phyloP scores from a whole-genome alignment of 2,113 vertebrate species.

The Mobula birostris region DNA sequence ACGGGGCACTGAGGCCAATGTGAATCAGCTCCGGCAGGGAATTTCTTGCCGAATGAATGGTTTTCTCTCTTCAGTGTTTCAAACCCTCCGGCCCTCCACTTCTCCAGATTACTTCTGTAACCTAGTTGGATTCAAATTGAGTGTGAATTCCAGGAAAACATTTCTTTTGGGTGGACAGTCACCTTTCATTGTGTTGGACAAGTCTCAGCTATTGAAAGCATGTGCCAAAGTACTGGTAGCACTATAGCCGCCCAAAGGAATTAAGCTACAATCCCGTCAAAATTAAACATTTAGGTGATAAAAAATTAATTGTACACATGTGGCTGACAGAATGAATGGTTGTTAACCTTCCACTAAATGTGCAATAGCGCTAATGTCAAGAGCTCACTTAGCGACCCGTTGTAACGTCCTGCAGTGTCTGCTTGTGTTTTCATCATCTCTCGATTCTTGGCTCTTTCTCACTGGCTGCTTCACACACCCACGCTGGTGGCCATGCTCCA shows the following conservation, averaged over 20 bases:
- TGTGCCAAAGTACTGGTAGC: not conserved
- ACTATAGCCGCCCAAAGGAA: not conserved
- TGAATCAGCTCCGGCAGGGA: no score
- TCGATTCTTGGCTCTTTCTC: not conserved
- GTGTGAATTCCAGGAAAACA: not conserved
- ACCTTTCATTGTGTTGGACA: no score
- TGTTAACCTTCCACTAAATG: not conserved
- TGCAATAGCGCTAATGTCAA: not conserved
- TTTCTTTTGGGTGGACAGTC: not conserved
- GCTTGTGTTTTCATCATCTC: not conserved
- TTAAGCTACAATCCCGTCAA: not conserved
- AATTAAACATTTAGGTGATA: conserved; percentile 17
- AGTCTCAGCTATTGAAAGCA: not conserved
- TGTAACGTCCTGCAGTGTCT: not conserved
- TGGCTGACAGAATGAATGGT: not conserved
- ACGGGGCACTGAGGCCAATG: not conserved
- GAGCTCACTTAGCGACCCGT: conserved; percentile 2
- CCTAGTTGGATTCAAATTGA: not conserved
- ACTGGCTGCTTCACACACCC: not conserved
- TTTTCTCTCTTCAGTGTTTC: not conserved
- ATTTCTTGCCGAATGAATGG: no score
- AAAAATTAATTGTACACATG: conserved; percentile 8
- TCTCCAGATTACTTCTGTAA: not conserved
- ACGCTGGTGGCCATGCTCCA: not conserved
- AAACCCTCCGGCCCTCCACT: not conserved